Percentiles rank a stretch among this genome's conserved stretches.
Evolutionary conservation across 2,113 vertebrate genomes (phyloP).

Genomic region (Elachura formosa): DNA sequence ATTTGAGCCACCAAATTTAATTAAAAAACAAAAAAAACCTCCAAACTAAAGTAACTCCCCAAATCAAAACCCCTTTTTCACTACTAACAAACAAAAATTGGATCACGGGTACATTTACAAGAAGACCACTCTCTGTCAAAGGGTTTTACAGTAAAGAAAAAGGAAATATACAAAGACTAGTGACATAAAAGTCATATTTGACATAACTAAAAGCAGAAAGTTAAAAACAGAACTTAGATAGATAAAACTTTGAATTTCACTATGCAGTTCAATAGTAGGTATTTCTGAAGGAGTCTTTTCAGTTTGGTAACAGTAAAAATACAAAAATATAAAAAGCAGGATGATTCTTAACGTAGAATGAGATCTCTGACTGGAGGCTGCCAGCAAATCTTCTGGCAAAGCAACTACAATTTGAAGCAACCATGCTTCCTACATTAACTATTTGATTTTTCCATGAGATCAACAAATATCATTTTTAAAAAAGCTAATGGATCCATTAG

Average conservation of each 20-base stretch:
- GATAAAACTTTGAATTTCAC: not conserved
- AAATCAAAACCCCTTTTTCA: not conserved
- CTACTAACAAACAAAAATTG: not conserved
- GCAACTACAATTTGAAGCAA: not conserved
- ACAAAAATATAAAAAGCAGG: not conserved
- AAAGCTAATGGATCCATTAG: constrained; percentile 1
- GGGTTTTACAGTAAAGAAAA: not conserved
- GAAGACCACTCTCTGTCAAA: not conserved
- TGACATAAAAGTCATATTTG: not conserved
- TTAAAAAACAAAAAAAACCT: not conserved
- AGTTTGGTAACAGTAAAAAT: not conserved
- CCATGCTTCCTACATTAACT: not conserved
- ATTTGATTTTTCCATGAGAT: constrained; percentile 10
- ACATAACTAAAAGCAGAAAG: not conserved
- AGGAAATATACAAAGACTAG: not conserved
- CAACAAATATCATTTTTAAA: not conserved
- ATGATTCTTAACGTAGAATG: not conserved
- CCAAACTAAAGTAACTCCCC: not conserved
- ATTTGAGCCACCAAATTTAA: not conserved
- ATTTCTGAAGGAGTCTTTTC: not conserved
- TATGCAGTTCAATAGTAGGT: not conserved
- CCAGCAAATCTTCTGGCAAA: not conserved
- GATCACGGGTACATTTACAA: not conserved
- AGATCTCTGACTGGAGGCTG: not conserved
- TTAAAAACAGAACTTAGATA: not conserved